Evolutionary conservation across 2,113 vertebrate genomes (phyloP), one percentile per base, ranked within the genome.

Genomic region (Indicator indicator): DNA sequence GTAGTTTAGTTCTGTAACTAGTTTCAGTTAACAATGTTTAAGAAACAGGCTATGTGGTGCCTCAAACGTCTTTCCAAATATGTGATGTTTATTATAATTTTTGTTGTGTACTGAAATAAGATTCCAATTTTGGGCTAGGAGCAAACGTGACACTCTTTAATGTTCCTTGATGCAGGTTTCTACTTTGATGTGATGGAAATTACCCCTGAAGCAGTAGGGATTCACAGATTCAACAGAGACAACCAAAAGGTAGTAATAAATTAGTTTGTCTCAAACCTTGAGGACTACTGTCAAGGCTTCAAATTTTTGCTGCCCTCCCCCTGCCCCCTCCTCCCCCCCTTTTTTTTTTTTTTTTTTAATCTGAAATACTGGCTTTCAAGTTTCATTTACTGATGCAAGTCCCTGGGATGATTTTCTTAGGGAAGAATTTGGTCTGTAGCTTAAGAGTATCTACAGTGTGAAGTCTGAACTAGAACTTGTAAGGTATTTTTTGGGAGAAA

Each of bases 111-210:
- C 56, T 83, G 63, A 68, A 64, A 79, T 62, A 80, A 56, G 60
- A 40, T 70, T 81, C 27, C 42, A 50, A 0, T 24, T 93, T 76
- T 46, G 54, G 76, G 5, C 27, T 30, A 30, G 33, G 20, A 73
- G 55, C 21, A 84, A 89, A 77, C 28, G 20, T 88, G 65, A 72
- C 27, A 9, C 8, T 72, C 42, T 88, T 91, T 90, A 88, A 74
- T 79, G 79, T 94, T 83, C 73, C 87, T 94, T 92, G 20, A 54
- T 95, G 91, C 96, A 98, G 98, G 98, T 64, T 98, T 99, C 97
- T 99, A 99, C 97, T 99, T 98, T 95, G 99, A 99, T 83, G 98
- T 98, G 19, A 97, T 98, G 98, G 99, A 99, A 97, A 99, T 99
- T 96, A 99, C 98, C 9, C 99, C 99, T 56, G 97, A 98, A 55